A percentile compares a stretch with the other conserved stretches of the same genome.
Evolutionary conservation across 2,797 vertebrate genomes (phyloP).

Genomic region (Melanotaenia pygmaea): DNA sequence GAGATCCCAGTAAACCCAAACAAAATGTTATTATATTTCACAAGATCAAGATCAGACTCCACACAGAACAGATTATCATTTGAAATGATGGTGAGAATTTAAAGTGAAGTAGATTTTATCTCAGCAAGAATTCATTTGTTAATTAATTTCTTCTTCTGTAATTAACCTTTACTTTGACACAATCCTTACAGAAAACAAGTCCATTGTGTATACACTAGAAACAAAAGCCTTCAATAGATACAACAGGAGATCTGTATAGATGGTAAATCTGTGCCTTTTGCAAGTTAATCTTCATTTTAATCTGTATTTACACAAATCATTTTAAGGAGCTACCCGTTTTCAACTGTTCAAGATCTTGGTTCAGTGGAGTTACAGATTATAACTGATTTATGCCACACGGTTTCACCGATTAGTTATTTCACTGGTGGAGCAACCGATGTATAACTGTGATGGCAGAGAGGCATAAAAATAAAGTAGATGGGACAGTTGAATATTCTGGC

Average conservation of each 20-base stretch:
- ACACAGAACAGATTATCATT: neutral
- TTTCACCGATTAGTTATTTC: no score
- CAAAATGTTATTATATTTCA: constrained; percentile 15
- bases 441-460: no score
- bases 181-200: no score
- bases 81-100: neutral
- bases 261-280: neutral
- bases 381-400: no score
- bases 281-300: no score
- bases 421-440: no score
- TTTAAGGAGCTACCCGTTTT: neutral
- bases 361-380: neutral
- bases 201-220: no score
- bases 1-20: constrained; percentile 17
- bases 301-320: neutral
- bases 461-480: no score
- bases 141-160: neutral
- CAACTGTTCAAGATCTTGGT: neutral
- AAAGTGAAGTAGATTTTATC: neutral
- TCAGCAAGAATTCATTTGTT: neutral
- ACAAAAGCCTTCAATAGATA: no score
- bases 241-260: neutral
- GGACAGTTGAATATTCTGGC: no score
- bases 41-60: neutral
- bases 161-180: neutral